Evolutionary conservation across 2,113 vertebrate genomes (phyloP).

Genomic region (Mobula hypostoma): DNA sequence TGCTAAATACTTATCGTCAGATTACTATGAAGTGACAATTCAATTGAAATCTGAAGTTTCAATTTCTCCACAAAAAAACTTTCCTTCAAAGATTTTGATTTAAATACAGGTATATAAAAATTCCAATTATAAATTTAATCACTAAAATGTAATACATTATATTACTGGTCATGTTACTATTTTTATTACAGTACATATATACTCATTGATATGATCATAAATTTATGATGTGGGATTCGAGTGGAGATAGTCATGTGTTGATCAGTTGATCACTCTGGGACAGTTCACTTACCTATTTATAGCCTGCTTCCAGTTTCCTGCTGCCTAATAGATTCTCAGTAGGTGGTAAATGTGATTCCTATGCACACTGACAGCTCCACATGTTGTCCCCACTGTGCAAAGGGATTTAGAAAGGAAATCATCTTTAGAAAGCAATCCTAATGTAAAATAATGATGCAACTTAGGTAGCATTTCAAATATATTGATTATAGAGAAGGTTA

Average conservation of each 20-base stretch:
- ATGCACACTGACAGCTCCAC: neutral
- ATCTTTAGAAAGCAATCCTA: neutral
- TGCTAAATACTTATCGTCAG: neutral
- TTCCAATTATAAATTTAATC: neutral
- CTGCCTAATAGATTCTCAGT: constrained; percentile 3
- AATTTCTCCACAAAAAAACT: neutral
- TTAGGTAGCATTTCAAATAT: neutral
- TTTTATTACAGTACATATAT: neutral
- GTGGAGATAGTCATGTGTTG: neutral
- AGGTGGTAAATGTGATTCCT: neutral
- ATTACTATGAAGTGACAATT: neutral
- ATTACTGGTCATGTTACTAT: neutral
- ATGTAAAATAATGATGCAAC: neutral
- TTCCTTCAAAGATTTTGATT: neutral
- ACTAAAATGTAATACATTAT: neutral
- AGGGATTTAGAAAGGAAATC: neutral
- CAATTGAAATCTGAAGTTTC: neutral
- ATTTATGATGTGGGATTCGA: neutral
- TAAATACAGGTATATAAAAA: neutral
- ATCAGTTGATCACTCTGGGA: neutral
- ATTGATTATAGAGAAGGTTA: neutral
- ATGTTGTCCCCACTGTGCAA: neutral
- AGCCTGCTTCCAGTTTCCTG: neutral
- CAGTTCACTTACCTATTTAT: neutral
- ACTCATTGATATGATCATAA: neutral